Evolutionary conservation across 1,140 invertebrate species (phyloP).

Genomic region (Philaenus spumarius): DNA sequence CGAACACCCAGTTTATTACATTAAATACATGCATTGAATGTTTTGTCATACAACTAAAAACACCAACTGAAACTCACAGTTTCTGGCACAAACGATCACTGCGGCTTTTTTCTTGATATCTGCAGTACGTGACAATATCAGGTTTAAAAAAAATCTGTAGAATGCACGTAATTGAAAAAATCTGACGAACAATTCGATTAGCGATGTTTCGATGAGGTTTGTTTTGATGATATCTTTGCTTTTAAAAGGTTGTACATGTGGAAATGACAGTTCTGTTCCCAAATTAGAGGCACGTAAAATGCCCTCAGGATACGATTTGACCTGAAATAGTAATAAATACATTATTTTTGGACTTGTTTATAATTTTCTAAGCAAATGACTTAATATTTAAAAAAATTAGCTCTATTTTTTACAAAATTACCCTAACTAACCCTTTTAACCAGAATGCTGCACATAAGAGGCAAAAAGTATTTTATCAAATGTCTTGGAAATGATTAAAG

Average conservation of each 20-base stretch:
- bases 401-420: neutral
- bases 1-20: no score
- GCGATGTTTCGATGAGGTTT: neutral
- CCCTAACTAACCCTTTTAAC: neutral
- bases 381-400: neutral
- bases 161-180: no score
- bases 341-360: neutral
- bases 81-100: no score
- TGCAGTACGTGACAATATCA: no score
- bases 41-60: no score
- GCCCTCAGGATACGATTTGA: conserved; percentile 75
- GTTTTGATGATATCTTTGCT: conserved; percentile 38
- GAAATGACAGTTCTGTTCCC: conserved; percentile 61
- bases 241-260: conserved; percentile 76
- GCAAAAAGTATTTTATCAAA: neutral
- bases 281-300: conserved; percentile 83
- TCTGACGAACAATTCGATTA: no score
- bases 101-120: no score
- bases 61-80: no score
- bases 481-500: no score
- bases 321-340: conserved; percentile 36
- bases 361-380: neutral
- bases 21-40: no score
- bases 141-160: no score
- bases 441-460: neutral